These are phyloP conservation scores for Disparrhopalites patrizii DNA, from an alignment of 2,888 invertebrate species.

Conservation along the genomic window DNA sequence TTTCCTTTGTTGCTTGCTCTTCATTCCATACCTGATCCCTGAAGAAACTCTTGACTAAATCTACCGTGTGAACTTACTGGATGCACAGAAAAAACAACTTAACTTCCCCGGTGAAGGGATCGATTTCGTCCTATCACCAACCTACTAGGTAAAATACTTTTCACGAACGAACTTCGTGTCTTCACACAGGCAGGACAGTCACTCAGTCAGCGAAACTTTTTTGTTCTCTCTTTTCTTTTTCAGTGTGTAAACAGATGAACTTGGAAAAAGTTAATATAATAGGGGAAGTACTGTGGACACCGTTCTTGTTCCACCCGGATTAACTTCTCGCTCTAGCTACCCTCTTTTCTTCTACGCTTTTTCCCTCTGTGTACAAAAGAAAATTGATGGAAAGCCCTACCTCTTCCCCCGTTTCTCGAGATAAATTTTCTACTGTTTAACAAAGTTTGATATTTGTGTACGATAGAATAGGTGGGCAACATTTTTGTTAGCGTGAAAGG, in stretches of 20 bases:
- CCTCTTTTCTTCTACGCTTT: neutral
- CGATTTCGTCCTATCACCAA: slow-evolving; percentile 10
- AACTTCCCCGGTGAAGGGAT: neutral
- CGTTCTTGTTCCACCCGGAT: neutral
- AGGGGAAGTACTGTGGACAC: neutral
- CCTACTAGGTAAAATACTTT: no score
- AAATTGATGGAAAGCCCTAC: neutral
- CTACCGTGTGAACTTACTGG: slow-evolving; percentile 5
- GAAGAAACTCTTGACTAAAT: no score
- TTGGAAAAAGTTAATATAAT: neutral
- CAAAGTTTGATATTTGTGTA: no score
- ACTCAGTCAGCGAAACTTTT: neutral
- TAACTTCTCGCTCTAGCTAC: neutral
- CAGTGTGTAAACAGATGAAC: slow-evolving; percentile 5
- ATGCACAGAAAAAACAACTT: neutral
- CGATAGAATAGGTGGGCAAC: no score
- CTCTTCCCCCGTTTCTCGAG: no score
- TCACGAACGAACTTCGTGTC: no score
- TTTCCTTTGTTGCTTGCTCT: no score
- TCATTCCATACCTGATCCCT: no score
- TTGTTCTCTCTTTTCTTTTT: neutral
- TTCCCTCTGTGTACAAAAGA: neutral
- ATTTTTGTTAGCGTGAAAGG: no score
- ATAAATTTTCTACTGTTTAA: no score
- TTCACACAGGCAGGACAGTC: no score